Base-by-base conservation (phyloP, 2,888 invertebrate species). In the Cataglyphis rosenhaueri region DNA sequence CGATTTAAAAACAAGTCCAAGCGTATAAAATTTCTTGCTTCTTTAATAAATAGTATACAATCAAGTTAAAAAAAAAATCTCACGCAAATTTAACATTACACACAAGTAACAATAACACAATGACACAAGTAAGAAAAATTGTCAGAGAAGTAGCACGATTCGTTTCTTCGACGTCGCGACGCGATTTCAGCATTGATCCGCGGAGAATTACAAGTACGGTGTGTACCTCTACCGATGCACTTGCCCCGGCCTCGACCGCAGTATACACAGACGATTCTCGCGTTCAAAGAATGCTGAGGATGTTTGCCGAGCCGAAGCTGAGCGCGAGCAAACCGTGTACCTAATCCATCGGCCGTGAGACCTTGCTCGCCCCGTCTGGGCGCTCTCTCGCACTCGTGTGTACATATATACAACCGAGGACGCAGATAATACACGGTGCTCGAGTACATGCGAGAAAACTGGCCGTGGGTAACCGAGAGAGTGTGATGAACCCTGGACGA, bases 241-340 rank as follows among this genome's bases (percentile, higher is more conserved):
- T n/a, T 59, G 29, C 55, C n/a, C 65, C 8, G 71, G 73, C 76
- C 62, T 65, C 57, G 83, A 52, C 52, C 81, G 65, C 76, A 59
- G 81, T 74, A 76, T 78, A 84, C 62, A 82, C 81, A 64, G 38
- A 81, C 73, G 81, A 84, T 82, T 82, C 84, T 83, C 82, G 71
- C 87, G 76, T 68, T 62, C 48, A 68, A 84, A 84, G 88, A 87
- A 83, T 85, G 75, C 84, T 73, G 83, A 90, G 89, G 88, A 91
- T 90, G 90, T 92, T 90, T 91, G 89, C 86, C 83, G 85, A 87
- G 87, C 75, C 88, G 84, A 85, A 68, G 85, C 86, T 85, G 86
- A 87, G 87, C 81, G 87, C 81, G 84, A 68, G 85, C 86, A 86
- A 87, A 86, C 87, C 84, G 84, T 86, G 85, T 84, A 87, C 84